Conservation (phyloP, 2,113 vertebrate species). For the Crocuta crocuta region DNA sequence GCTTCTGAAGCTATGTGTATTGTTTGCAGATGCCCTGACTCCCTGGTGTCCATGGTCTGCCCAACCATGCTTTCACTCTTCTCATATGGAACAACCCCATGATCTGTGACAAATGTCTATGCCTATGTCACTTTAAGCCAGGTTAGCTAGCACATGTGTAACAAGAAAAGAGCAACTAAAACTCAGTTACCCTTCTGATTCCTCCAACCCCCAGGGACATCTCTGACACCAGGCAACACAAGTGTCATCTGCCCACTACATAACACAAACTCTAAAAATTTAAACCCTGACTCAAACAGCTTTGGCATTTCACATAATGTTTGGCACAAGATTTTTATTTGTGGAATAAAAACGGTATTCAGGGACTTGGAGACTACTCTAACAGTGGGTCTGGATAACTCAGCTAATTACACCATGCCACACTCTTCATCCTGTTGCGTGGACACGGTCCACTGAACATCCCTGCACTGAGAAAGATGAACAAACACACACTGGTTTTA, state of each 20-base stretch:
- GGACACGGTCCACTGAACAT: not conserved
- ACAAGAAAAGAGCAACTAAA: not conserved
- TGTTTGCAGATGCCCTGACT: not conserved
- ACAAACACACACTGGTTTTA: not conserved
- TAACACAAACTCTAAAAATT: not conserved
- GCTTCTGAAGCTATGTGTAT: not conserved
- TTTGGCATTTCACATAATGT: not conserved
- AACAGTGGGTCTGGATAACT: not conserved
- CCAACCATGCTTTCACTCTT: not conserved
- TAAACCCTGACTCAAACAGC: not conserved
- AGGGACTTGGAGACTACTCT: not conserved
- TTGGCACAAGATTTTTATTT: not conserved
- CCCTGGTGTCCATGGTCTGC: too few relatives aligned
- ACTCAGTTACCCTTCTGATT: not conserved
- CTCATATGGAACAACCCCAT: not conserved
- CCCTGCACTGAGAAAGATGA: not conserved
- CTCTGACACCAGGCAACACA: not conserved
- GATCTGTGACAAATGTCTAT: not conserved
- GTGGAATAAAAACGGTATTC: not conserved
- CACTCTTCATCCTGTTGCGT: fast-evolving
- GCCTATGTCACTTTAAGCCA: not conserved
- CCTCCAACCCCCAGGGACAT: not conserved
- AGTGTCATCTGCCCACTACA: not conserved
- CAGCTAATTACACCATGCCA: not conserved
- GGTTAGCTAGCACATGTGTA: fast-evolving